Percentiles rank a stretch among this genome's conserved stretches.
Conservation (phyloP, 2,113 vertebrate species). For the Setophaga petechia region DNA sequence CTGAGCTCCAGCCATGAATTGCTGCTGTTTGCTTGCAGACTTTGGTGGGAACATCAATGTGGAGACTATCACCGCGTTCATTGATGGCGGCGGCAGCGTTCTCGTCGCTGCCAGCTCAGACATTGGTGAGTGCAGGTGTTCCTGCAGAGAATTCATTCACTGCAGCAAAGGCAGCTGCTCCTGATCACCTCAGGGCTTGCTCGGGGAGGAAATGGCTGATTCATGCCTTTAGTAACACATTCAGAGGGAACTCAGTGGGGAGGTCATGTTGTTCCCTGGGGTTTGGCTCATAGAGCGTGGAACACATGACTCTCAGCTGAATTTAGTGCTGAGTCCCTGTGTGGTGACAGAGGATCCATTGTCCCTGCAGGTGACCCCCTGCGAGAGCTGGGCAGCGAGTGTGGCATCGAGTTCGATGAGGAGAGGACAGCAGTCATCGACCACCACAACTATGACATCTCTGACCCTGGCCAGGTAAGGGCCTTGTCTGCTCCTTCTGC, state of each 20-base stretch:
- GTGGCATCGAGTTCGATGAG: conserved; percentile 98
- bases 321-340: fast-evolving
- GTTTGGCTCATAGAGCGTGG: fast-evolving
- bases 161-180: neutral
- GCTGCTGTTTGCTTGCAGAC: conserved; percentile 74
- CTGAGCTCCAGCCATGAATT: neutral
- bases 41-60: conserved; percentile 97
- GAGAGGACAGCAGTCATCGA: conserved; percentile 95
- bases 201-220: neutral
- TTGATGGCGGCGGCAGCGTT: conserved; percentile 93
- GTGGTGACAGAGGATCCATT: fast-evolving
- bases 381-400: conserved; percentile 95
- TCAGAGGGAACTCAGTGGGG: neutral
- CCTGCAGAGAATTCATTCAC: fast-evolving
- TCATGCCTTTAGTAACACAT: fast-evolving
- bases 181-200: neutral
- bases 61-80: conserved; percentile 95
- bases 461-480: conserved; percentile 89
- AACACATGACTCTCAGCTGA: fast-evolving
- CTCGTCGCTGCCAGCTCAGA: conserved; percentile 93
- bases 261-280: fast-evolving
- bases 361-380: conserved; percentile 87
- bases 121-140: conserved; percentile 79
- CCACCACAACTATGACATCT: conserved; percentile 94
- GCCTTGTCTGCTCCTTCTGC: neutral